Evolutionary conservation across 2,113 vertebrate species (phyloP).

Genomic region (Oxyura jamaicensis): DNA sequence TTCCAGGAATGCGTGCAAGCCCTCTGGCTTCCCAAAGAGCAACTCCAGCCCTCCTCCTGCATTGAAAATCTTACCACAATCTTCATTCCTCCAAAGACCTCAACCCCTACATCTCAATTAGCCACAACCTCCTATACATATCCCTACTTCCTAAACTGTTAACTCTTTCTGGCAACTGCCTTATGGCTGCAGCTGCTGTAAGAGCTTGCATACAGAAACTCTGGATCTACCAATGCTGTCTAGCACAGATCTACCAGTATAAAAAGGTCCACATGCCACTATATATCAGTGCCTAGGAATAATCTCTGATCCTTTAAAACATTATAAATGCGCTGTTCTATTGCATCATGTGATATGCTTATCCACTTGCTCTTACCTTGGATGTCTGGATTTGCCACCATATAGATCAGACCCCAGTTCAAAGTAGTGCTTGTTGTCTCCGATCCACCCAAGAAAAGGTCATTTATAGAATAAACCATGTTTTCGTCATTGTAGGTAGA

Average conservation of each 20-base stretch:
- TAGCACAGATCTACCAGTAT: not conserved
- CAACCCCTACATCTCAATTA: not conserved
- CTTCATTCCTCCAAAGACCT: not conserved
- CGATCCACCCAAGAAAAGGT: slow-evolving; percentile 80
- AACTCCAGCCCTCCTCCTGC: not conserved
- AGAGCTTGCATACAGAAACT: not conserved
- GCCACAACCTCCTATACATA: not conserved
- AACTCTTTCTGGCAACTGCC: not conserved
- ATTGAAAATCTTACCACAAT: not conserved
- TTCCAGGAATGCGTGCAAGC: not conserved
- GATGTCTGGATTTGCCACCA: slow-evolving; percentile 72
- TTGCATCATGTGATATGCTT: not conserved
- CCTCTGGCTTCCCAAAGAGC: not conserved
- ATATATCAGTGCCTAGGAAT: not conserved
- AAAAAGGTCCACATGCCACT: not conserved
- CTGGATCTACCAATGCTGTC: not conserved
- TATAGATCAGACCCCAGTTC: slow-evolving; percentile 74
- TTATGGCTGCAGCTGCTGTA: not conserved
- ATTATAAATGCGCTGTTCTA: not conserved
- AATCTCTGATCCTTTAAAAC: not conserved
- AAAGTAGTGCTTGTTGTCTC: slow-evolving; percentile 78
- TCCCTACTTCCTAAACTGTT: not conserved
- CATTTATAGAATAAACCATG: slow-evolving; percentile 69
- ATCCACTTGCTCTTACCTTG: slow-evolving; percentile 58
- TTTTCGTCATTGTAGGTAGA: slow-evolving; percentile 76